phyloP scores from a whole-genome alignment of 1,140 invertebrate genomes.

The Calycopis cecrops region DNA sequence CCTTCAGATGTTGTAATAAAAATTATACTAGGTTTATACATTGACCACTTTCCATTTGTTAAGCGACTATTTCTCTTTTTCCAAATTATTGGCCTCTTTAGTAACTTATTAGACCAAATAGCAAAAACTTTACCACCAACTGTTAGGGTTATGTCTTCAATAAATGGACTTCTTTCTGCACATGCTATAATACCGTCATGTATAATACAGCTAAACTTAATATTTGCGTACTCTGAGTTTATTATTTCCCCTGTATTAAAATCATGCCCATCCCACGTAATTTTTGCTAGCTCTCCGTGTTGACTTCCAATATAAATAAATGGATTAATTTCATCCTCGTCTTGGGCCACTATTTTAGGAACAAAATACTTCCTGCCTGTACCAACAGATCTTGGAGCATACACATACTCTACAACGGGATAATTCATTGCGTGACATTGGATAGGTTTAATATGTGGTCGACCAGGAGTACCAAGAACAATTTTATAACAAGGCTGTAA shows the following conservation, averaged over 20 bases:
- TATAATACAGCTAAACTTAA: conserved; percentile 68
- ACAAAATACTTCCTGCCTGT: conserved; percentile 68
- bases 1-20: conserved; percentile 60
- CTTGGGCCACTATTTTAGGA: conserved; percentile 48
- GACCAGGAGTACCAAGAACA: conserved; percentile 59
- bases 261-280: conserved; percentile 78
- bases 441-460: conserved; percentile 51
- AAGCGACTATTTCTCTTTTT: conserved; percentile 56
- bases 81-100: conserved; percentile 51
- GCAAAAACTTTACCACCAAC: conserved; percentile 68
- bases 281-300: conserved; percentile 72
- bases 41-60: conserved; percentile 58
- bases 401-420: conserved; percentile 43
- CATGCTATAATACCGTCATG: conserved; percentile 81
- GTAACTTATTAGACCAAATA: conserved; percentile 57
- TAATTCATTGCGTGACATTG: conserved; percentile 60
- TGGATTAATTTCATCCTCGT: conserved; percentile 54
- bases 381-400: conserved; percentile 50
- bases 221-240: conserved; percentile 73
- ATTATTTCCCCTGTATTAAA: conserved; percentile 75
- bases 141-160: conserved; percentile 71
- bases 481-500: conserved; percentile 78
- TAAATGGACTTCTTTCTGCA: conserved; percentile 74
- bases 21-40: conserved; percentile 62
- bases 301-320: conserved; percentile 58